A percentile compares a stretch with the other conserved stretches of the same genome.
phyloP scores from a whole-genome alignment of 2,113 vertebrate species.

The Suncus etruscus region DNA sequence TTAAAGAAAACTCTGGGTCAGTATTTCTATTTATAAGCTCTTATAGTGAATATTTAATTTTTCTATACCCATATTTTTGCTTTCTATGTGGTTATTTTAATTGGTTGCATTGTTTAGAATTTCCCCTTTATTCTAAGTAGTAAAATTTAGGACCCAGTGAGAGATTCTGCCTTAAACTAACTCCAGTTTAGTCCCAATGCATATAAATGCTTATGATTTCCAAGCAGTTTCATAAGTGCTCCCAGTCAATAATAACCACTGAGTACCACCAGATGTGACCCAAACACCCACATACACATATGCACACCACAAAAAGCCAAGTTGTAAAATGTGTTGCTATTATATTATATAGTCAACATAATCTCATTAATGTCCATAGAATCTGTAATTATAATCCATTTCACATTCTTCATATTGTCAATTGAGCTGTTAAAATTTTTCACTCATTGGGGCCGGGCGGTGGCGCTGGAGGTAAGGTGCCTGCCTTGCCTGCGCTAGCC shows the following conservation, averaged over 20 bases:
- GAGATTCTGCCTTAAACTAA: too few species aligned
- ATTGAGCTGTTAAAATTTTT: not conserved
- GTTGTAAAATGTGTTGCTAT: not conserved
- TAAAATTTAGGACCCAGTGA: not conserved
- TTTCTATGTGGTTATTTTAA: not conserved
- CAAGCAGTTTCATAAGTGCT: too few species aligned
- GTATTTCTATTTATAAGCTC: not conserved
- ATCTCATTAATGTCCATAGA: constrained; percentile 1
- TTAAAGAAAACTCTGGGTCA: too few species aligned
- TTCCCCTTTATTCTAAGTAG: not conserved
- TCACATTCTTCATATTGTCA: not conserved
- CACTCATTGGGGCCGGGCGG: too few species aligned
- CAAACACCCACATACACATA: too few species aligned
- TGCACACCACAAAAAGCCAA: too few species aligned
- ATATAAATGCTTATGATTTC: too few species aligned
- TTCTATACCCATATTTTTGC: not conserved
- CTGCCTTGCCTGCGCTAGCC: too few species aligned
- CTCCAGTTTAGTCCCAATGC: too few species aligned
- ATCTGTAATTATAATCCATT: not conserved
- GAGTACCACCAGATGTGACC: too few species aligned
- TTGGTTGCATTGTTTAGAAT: not conserved
- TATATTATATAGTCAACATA: constrained; percentile 1
- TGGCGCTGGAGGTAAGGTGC: too few species aligned
- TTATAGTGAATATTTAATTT: not conserved
- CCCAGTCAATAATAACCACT: too few species aligned